Conservation (phyloP, 1,140 invertebrate species). For the Neodiprion pinetum region DNA sequence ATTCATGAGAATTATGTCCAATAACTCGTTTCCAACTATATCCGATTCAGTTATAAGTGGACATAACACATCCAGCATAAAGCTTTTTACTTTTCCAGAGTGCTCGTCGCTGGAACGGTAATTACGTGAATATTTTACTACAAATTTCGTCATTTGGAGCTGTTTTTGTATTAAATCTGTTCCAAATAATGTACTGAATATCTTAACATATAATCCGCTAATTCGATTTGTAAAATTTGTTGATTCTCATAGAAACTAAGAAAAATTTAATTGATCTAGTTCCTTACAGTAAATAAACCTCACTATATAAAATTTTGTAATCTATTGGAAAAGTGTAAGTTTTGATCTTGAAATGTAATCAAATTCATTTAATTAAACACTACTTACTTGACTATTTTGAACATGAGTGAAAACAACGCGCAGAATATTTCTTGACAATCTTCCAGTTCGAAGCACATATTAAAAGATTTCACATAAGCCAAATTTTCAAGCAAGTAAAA, state of each 20-base stretch:
- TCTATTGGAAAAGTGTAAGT: no score
- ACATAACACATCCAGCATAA: slow-evolving; percentile 94
- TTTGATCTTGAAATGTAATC: not conserved
- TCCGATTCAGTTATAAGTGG: slow-evolving; percentile 96
- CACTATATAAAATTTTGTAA: no score
- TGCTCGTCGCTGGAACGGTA: slow-evolving; percentile 85
- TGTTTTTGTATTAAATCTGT: not conserved
- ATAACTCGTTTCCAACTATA: slow-evolving; percentile 89
- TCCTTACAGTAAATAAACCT: no score
- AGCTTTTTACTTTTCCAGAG: slow-evolving; percentile 93
- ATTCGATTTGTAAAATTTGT: not conserved
- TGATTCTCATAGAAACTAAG: slow-evolving; percentile 16
- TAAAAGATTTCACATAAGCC: slow-evolving; percentile 98
- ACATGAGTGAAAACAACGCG: slow-evolving; percentile 93
- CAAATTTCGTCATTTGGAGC: slow-evolving; percentile 9
- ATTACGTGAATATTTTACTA: not conserved
- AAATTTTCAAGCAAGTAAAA: slow-evolving; percentile 96
- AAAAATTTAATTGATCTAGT: slow-evolving; percentile 10
- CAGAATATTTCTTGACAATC: slow-evolving; percentile 98
- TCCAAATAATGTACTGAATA: not conserved
- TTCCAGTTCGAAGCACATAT: slow-evolving; percentile 98
- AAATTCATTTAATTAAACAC: slow-evolving; percentile 20
- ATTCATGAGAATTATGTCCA: slow-evolving; percentile 94
- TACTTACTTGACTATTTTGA: slow-evolving; percentile 93
- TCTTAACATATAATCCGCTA: slow-evolving; percentile 4